Evolutionary conservation across 2,797 vertebrate genomes (phyloP).

Genomic region (Pteronotus mesoamericanus): DNA sequence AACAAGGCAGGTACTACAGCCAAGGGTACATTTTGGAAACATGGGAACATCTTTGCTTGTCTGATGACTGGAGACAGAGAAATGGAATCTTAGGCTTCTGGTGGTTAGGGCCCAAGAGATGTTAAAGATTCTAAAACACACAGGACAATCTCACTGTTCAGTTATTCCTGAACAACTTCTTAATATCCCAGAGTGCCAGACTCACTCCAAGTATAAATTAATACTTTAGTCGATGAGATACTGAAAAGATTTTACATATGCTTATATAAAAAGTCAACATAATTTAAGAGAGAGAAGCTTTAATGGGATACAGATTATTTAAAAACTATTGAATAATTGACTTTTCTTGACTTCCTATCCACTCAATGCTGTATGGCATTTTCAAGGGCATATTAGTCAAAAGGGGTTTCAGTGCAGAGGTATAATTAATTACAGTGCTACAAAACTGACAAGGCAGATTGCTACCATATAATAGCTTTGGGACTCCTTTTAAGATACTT

Average conservation of each 20-base stretch:
- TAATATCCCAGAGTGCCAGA: background rate
- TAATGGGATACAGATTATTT: background rate
- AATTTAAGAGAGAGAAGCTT: slow-evolving; percentile 26
- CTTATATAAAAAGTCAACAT: background rate
- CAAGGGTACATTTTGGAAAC: background rate
- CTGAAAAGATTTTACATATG: background rate
- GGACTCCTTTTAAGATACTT: slow-evolving; percentile 38
- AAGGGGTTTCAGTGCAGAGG: background rate
- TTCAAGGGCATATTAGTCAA: slow-evolving; percentile 14
- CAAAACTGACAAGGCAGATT: slow-evolving; percentile 32
- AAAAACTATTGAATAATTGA: slow-evolving; percentile 49
- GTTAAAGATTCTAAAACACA: background rate
- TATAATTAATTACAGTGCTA: slow-evolving; percentile 20
- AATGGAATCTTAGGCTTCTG: background rate
- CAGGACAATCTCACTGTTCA: background rate
- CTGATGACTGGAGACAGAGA: background rate
- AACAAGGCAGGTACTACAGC: background rate
- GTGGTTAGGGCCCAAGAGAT: background rate
- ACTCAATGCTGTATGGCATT: background rate
- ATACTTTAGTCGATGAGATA: slow-evolving; percentile 3
- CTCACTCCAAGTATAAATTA: background rate
- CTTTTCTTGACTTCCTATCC: slow-evolving; percentile 17
- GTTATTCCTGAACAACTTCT: background rate
- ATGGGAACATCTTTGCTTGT: background rate
- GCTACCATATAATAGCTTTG: slow-evolving; percentile 20